phyloP scores from a whole-genome alignment of 2,888 invertebrate species.

The Phorcus lineatus region DNA sequence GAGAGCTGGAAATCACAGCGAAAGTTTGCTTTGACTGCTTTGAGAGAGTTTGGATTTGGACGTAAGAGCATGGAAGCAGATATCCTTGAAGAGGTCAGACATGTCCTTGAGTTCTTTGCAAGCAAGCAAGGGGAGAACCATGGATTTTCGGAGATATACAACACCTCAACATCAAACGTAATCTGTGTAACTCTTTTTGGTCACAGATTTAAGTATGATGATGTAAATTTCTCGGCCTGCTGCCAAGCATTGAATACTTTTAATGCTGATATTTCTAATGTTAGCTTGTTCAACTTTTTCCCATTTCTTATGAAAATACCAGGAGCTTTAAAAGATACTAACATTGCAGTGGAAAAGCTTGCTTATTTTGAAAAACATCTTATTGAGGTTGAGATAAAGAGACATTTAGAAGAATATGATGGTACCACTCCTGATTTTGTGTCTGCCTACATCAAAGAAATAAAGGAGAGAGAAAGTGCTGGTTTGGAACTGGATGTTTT shows the following conservation, averaged over 20 bases:
- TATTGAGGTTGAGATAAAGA: background rate
- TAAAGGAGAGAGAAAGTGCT: constrained; percentile 18
- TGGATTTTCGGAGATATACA: background rate
- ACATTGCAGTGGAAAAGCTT: background rate
- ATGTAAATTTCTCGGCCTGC: background rate
- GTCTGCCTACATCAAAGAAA: constrained; percentile 21
- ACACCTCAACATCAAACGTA: constrained; percentile 9
- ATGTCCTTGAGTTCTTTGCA: constrained; percentile 1
- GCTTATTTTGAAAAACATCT: background rate
- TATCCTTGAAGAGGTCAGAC: constrained; percentile 6
- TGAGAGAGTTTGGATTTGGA: constrained; percentile 28
- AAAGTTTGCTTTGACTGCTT: constrained; percentile 5
- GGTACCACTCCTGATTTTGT: constrained; percentile 18
- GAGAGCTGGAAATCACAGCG: constrained; percentile 23
- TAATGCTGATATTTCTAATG: background rate
- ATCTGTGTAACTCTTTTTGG: constrained; percentile 25
- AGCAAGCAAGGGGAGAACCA: background rate
- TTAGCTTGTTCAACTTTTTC: background rate
- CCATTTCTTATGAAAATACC: constrained; percentile 23
- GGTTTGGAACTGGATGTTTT: background rate
- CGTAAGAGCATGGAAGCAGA: constrained; percentile 27
- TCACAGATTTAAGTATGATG: constrained; percentile 21
- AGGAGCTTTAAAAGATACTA: constrained; percentile 13
- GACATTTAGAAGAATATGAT: constrained; percentile 6
- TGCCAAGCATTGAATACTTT: background rate